A percentile compares a stretch with the other conserved stretches of the same genome.
Conservation (phyloP, 2,797 vertebrate genomes). For the Acanthurus leucopareius region DNA sequence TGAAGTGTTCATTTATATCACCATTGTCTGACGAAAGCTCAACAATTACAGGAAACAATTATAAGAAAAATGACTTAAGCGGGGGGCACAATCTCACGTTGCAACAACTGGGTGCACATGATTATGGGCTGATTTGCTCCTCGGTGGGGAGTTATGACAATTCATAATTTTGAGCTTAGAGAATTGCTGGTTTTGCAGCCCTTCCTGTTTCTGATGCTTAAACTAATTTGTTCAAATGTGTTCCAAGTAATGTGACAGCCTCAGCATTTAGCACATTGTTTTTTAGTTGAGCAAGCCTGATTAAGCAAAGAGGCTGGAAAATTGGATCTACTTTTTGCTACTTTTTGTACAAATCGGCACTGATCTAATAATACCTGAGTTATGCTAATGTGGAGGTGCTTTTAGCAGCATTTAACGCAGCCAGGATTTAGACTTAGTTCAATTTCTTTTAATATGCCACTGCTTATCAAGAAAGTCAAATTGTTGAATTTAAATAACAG, state of each 20-base stretch:
- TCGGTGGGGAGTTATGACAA: slow-evolving; percentile 16
- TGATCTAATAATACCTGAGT: not conserved
- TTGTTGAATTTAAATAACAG: too few species aligned
- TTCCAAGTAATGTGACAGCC: not conserved
- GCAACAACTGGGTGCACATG: slow-evolving; percentile 26
- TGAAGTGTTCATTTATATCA: slow-evolving; percentile 9
- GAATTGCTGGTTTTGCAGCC: slow-evolving; percentile 15
- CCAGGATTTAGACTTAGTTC: too few species aligned
- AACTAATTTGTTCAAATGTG: slow-evolving; percentile 21
- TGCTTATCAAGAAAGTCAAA: too few species aligned
- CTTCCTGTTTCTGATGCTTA: slow-evolving; percentile 18
- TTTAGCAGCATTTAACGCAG: not conserved
- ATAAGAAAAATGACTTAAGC: slow-evolving; percentile 1
- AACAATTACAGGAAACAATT: slow-evolving; percentile 39
- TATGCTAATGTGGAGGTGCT: not conserved
- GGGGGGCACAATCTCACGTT: slow-evolving; percentile 7
- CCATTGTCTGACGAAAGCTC: slow-evolving; percentile 22
- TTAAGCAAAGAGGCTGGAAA: not conserved
- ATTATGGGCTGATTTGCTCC: slow-evolving; percentile 29
- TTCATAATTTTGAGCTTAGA: slow-evolving; percentile 28
- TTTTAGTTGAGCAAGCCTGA: slow-evolving; percentile 1
- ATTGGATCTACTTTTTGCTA: not conserved
- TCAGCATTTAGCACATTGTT: slow-evolving; percentile 13
- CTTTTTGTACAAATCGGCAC: not conserved
- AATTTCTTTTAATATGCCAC: too few species aligned